These are phyloP conservation scores for Amphiprion clarkii DNA, from an alignment of 2,797 vertebrate genomes.

Conservation along the genomic window DNA sequence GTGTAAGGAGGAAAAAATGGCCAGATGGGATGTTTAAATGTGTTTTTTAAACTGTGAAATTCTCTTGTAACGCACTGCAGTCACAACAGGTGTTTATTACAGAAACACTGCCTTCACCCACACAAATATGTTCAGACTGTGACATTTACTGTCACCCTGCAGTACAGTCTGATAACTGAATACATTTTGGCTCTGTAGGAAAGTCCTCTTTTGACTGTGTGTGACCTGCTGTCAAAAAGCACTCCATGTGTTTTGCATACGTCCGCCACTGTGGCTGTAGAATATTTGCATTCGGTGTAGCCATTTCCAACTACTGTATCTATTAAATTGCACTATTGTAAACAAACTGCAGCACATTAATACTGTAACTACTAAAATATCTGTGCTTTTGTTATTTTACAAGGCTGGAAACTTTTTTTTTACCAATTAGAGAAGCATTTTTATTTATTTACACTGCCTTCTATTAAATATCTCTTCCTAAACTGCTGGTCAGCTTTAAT, in stretches of 20 bases:
- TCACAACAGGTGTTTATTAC: constrained; percentile 58
- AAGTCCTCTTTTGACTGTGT: constrained; percentile 26
- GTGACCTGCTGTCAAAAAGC: constrained; percentile 41
- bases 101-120: constrained; percentile 50
- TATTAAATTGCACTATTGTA: constrained; percentile 84
- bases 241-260: constrained; percentile 40
- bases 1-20: neutral
- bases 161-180: constrained; percentile 30
- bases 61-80: constrained; percentile 68
- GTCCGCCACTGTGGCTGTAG: constrained; percentile 35
- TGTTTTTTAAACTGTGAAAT: constrained; percentile 74
- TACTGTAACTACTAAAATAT: constrained; percentile 73
- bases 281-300: constrained; percentile 56
- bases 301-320: constrained; percentile 77
- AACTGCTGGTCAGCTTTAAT: constrained; percentile 20
- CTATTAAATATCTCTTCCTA: constrained; percentile 83
- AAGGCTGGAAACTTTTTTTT: constrained; percentile 67
- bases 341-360: constrained; percentile 72
- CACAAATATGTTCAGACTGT: constrained; percentile 51
- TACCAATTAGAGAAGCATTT: constrained; percentile 65
- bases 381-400: constrained; percentile 71
- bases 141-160: constrained; percentile 30
- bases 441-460: constrained; percentile 84
- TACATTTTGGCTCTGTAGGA: constrained; percentile 11
- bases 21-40: constrained; percentile 39